Evolutionary conservation across 2,797 vertebrate genomes (phyloP).

Genomic region (Danio tinwini): DNA sequence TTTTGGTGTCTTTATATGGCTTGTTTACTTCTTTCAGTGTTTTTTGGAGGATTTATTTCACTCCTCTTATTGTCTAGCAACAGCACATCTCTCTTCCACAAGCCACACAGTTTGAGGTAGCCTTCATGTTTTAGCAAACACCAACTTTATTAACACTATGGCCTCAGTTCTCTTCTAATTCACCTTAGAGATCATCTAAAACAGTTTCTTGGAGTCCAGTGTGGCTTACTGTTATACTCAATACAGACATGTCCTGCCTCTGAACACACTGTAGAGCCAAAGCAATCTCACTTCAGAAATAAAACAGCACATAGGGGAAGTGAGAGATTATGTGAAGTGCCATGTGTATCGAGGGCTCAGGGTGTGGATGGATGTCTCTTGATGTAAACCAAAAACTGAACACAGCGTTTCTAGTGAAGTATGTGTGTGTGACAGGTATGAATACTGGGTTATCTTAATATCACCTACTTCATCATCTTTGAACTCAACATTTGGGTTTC

Average conservation of each 20-base stretch:
- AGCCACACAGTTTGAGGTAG: neutral
- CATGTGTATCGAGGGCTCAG: neutral
- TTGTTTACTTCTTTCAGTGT: too few species aligned
- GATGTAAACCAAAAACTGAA: conserved; percentile 16
- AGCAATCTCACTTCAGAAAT: conserved; percentile 1
- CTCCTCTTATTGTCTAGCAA: neutral
- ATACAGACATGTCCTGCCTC: conserved; percentile 5
- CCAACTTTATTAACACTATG: neutral
- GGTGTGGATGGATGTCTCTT: neutral
- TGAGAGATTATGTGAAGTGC: neutral
- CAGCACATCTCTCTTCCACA: neutral
- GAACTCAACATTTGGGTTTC: neutral
- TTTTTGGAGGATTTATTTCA: neutral
- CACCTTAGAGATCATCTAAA: neutral
- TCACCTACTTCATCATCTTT: neutral
- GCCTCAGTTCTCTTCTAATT: neutral
- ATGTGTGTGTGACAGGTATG: neutral
- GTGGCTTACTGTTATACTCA: neutral
- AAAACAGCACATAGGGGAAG: neutral
- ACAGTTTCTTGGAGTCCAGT: too few species aligned
- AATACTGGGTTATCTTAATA: neutral
- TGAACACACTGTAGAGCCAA: conserved; percentile 1
- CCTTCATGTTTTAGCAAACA: neutral
- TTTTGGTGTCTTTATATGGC: too few species aligned
- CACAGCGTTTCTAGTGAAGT: neutral